phyloP scores from a whole-genome alignment of 2,797 vertebrate genomes.

The Sebastes taczanowskii region DNA sequence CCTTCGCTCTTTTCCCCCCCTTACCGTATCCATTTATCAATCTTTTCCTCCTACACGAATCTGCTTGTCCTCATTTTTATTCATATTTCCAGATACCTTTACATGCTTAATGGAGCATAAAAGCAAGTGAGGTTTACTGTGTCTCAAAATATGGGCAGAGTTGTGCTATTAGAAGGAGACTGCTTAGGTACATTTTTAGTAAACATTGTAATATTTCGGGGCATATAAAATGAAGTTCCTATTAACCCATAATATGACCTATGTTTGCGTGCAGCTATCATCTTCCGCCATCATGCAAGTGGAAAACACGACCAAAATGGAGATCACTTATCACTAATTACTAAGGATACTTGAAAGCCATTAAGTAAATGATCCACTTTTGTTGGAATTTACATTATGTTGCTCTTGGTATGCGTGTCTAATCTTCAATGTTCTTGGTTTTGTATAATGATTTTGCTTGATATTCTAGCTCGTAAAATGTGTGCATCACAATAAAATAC shows the following conservation, averaged over 20 bases:
- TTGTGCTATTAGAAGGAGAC: not conserved
- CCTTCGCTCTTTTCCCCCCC: not conserved
- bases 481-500: not conserved
- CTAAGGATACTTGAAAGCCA: conserved; percentile 44
- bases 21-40: conserved; percentile 20
- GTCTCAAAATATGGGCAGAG: not conserved
- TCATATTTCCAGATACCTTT: conserved; percentile 29
- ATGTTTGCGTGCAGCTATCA: conserved; percentile 11
- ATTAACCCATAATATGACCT: conserved; percentile 7
- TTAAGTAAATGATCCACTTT: conserved; percentile 34
- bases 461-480: not conserved
- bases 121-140: not conserved
- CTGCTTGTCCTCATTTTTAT: conserved; percentile 22
- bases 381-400: conserved; percentile 7
- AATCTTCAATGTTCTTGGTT: conserved; percentile 21
- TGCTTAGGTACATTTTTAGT: not conserved
- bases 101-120: conserved; percentile 36
- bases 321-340: conserved; percentile 30
- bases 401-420: conserved; percentile 24
- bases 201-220: conserved; percentile 24
- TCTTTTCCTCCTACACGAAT: conserved; percentile 4
- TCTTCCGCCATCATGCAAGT: conserved; percentile 22
- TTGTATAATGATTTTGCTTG: not conserved
- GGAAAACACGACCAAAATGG: conserved; percentile 42
- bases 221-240: not conserved